These are phyloP conservation scores for Ornithorhynchus anatinus DNA, from an alignment of 2,113 vertebrate genomes.

Conservation along the genomic window DNA sequence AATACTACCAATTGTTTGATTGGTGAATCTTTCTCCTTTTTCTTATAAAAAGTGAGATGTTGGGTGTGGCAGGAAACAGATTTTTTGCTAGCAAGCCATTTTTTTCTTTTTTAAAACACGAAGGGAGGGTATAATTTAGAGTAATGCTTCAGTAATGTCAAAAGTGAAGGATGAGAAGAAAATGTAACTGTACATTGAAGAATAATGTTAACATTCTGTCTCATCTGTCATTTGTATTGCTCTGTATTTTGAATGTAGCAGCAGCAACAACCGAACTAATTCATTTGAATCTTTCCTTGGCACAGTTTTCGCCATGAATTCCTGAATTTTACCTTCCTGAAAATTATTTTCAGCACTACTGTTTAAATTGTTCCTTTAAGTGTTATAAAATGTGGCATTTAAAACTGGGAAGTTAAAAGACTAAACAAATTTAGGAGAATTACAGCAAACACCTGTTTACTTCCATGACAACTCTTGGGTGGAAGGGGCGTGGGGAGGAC, in stretches of 20 bases:
- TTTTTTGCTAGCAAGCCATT: background rate
- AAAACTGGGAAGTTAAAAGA: too few relatives aligned
- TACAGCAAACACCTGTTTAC: too few relatives aligned
- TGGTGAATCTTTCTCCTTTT: slow-evolving; percentile 1
- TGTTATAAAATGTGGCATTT: too few relatives aligned
- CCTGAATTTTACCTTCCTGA: background rate
- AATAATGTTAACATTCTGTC: background rate
- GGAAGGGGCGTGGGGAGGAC: too few relatives aligned
- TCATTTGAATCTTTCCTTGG: slow-evolving; percentile 3
- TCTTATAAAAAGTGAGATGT: background rate
- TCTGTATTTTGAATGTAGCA: background rate
- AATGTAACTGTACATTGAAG: background rate
- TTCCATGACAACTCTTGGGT: too few relatives aligned
- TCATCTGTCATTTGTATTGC: slow-evolving; percentile 9
- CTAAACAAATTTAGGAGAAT: too few relatives aligned
- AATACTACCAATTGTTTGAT: too few relatives aligned
- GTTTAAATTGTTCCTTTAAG: too few relatives aligned
- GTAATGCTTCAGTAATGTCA: slow-evolving; percentile 15
- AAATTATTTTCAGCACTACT: too few relatives aligned
- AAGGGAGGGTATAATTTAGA: slow-evolving; percentile 12
- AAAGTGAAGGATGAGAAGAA: slow-evolving; percentile 5
- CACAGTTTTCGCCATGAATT: background rate
- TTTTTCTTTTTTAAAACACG: background rate
- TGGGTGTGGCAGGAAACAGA: background rate
- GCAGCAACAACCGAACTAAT: slow-evolving; percentile 14